These are phyloP conservation scores for Hippopotamus amphibius DNA, from an alignment of 2,113 vertebrate genomes.

Conservation along the genomic window DNA sequence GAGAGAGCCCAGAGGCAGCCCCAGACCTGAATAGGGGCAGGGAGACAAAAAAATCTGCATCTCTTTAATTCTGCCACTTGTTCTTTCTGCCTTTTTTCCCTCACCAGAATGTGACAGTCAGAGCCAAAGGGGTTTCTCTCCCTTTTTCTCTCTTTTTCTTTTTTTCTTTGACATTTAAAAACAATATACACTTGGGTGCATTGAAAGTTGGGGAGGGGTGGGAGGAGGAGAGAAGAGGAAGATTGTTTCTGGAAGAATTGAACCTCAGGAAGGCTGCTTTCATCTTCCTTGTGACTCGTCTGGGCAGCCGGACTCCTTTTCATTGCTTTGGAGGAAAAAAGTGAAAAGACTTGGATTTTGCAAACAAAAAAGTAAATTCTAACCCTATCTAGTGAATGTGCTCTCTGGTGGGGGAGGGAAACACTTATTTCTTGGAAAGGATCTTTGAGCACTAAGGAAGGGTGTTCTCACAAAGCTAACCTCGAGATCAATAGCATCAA, in stretches of 20 bases:
- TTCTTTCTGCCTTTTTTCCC: constrained; percentile 61
- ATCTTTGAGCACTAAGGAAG: neutral
- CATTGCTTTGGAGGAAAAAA: constrained; percentile 25
- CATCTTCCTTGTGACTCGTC: constrained; percentile 37
- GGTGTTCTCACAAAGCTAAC: neutral
- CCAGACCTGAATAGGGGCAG: constrained; percentile 63
- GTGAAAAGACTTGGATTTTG: constrained; percentile 61
- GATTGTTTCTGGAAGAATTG: constrained; percentile 70
- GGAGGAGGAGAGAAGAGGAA: neutral
- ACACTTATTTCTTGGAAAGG: neutral
- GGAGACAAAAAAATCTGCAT: constrained; percentile 77
- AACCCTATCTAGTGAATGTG: neutral
- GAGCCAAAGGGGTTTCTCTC: constrained; percentile 63
- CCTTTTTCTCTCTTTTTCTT: neutral
- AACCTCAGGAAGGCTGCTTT: constrained; percentile 70
- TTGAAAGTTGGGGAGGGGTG: neutral
- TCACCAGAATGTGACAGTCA: constrained; percentile 71
- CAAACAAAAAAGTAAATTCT: constrained; percentile 41
- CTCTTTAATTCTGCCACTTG: constrained; percentile 79
- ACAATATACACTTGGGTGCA: constrained; percentile 66
- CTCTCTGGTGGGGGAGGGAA: neutral
- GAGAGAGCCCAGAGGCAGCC: constrained; percentile 41
- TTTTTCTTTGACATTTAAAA: constrained; percentile 78
- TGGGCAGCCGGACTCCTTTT: constrained; percentile 42
- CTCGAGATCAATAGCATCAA: neutral